phyloP scores from a whole-genome alignment of 2,888 invertebrate genomes.

The Psylliodes chrysocephalus region DNA sequence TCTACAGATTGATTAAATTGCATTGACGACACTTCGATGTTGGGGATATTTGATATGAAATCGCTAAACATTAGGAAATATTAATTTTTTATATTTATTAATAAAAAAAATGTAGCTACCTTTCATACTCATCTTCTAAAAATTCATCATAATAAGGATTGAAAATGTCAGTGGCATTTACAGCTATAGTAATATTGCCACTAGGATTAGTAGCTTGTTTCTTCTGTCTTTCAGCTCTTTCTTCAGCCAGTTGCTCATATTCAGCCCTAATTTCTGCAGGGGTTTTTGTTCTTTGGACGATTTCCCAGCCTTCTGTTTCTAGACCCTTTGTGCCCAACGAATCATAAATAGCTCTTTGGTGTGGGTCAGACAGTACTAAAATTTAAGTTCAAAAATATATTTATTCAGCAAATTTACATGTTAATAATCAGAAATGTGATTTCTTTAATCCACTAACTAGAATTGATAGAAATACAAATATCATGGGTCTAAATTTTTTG shows the following conservation, averaged over 20 bases:
- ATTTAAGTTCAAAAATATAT: slow-evolving; percentile 29
- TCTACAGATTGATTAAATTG: slow-evolving; percentile 93
- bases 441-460: too few species aligned
- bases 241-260: slow-evolving; percentile 88
- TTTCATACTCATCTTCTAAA: slow-evolving; percentile 62
- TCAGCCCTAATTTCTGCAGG: slow-evolving; percentile 97
- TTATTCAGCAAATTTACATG: not conserved
- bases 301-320: slow-evolving; percentile 95
- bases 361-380: slow-evolving; percentile 89
- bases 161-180: slow-evolving; percentile 95
- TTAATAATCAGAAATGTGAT: too few species aligned
- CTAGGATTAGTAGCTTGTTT: slow-evolving; percentile 93
- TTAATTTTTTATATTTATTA: not conserved
- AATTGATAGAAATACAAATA: too few species aligned
- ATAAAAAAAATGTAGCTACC: slow-evolving; percentile 48
- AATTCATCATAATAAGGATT: slow-evolving; percentile 81
- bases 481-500: not conserved
- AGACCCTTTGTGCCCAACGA: slow-evolving; percentile 88
- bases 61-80: too few species aligned
- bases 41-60: slow-evolving; percentile 67
- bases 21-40: slow-evolving; percentile 92
- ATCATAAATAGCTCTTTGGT: slow-evolving; percentile 95
- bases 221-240: slow-evolving; percentile 86
- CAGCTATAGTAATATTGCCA: slow-evolving; percentile 84
- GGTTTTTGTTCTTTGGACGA: slow-evolving; percentile 90